Evolutionary conservation across 2,888 invertebrate genomes (phyloP), one percentile per base, ranked within the genome.

Genomic region (Amphipyra tragopoginis): DNA sequence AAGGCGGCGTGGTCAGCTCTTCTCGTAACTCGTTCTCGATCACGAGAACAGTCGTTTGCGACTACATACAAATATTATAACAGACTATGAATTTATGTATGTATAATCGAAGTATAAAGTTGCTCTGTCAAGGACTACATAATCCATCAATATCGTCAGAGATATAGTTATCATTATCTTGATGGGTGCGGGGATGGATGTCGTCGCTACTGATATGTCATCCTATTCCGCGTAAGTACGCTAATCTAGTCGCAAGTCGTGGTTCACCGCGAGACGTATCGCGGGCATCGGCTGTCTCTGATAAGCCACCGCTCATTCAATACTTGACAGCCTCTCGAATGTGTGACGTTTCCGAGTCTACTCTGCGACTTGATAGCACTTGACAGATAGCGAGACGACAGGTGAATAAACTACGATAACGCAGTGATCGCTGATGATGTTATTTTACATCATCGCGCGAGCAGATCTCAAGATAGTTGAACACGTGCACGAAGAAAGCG

Each of bases 331-430:
- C 13, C 33, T 33, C 36, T 43, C 15, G 60, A 29, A 34, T 26
- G 40, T 8, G 42, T 69, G 63, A 70, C 63, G 48, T 39, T 36
- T 21, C 13, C 63, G 10, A 48, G 34, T 39, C 44, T 38, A 42
- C 29, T 29, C 5, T 5, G 7, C 7, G 29, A 7, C 11, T 15
- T 11, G 48, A 47, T 45, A 39, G 26, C 45, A 44, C 54, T 21
- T 11, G 36, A 14, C 33, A 42, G 38, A 42, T 66, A 53, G 52
- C 47, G 42, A 36, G 10, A 5, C 29, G n/a, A 10, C 42, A 39
- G 66, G 63, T 63, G 70, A 66, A 54, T 29, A 50, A 61, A 69
- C 70, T 54, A 44, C 58, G 70, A 62, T 43, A 39, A 26, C 13
- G 40, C 21, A 7, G 33, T 33, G 11, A 52, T 26, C 11, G 13